Evolutionary conservation across 1,140 invertebrate species (phyloP).

Genomic region (Nautilus pompilius): DNA sequence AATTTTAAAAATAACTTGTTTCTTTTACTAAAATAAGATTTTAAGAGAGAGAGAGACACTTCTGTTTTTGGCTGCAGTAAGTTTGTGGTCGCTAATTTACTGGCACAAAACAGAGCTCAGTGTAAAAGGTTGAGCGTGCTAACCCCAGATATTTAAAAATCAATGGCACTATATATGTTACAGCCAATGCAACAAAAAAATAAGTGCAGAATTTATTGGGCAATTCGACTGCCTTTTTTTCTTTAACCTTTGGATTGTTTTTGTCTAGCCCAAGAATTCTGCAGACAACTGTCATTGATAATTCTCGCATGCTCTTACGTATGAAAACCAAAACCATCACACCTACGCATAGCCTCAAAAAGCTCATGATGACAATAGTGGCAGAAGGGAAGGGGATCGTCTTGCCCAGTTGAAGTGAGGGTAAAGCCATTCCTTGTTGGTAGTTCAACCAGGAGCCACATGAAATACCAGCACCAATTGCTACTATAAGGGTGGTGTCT

Average conservation of each 20-base stretch:
- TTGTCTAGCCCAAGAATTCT: conserved; percentile 63
- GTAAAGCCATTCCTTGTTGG: conserved; percentile 66
- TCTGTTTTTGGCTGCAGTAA: no score
- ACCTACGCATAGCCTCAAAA: conserved; percentile 72
- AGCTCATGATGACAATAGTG: conserved; percentile 69
- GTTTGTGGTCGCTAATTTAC: no score
- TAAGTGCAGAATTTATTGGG: conserved; percentile 72
- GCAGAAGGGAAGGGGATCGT: conserved; percentile 65
- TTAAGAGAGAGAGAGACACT: no score
- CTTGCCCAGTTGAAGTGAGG: conserved; percentile 58
- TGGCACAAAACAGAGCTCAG: no score
- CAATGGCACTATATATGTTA: conserved; percentile 73
- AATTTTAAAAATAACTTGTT: no score
- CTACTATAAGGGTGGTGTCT: conserved; percentile 81
- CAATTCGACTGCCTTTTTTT: conserved; percentile 64
- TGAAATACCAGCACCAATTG: conserved; percentile 71
- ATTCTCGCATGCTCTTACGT: conserved; percentile 66
- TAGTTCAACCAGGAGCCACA: conserved; percentile 82
- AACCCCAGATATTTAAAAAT: conserved; percentile 74
- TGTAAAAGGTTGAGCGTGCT: conserved; percentile 77
- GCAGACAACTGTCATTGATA: conserved; percentile 69
- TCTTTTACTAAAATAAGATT: no score
- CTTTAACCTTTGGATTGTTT: conserved; percentile 53
- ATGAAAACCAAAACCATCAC: conserved; percentile 69
- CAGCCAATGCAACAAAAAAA: conserved; percentile 59